Evolutionary conservation across 53 echinoderm and acorn worm genomes (phyloP).

Genomic region (Hippasteria phrygiana): DNA sequence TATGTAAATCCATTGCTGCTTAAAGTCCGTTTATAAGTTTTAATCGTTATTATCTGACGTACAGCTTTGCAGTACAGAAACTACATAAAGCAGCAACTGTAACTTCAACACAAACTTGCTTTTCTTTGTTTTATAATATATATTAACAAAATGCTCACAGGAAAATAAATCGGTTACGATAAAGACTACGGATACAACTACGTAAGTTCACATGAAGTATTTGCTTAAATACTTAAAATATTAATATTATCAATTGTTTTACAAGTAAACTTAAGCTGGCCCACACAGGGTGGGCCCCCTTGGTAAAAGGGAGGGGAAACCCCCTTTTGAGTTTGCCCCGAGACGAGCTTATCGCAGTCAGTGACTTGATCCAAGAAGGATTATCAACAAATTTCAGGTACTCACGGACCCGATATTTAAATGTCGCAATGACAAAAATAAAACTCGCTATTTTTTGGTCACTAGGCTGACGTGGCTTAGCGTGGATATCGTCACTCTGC

Average conservation of each 20-base stretch:
- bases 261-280: conserved; percentile 40
- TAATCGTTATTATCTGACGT: background rate
- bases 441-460: conserved; percentile 6
- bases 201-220: conserved; percentile 37
- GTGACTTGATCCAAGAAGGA: conserved; percentile 52
- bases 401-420: conserved; percentile 36
- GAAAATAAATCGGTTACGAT: conserved; percentile 6
- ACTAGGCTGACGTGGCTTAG: conserved; percentile 42
- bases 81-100: background rate
- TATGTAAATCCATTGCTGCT: conserved; percentile 18
- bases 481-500: background rate
- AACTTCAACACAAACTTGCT: conserved; percentile 11
- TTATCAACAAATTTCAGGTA: conserved; percentile 52
- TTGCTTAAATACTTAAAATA: conserved; percentile 64
- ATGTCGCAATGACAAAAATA: conserved; percentile 47
- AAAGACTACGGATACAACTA: conserved; percentile 29
- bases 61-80: background rate
- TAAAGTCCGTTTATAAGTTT: background rate
- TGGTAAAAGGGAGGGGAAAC: conserved; percentile 8
- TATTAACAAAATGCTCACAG: conserved; percentile 36
- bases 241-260: conserved; percentile 47
- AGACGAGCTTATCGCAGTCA: conserved; percentile 62
- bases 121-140: background rate
- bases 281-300: conserved; percentile 36
- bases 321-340: conserved; percentile 48